Conservation (phyloP, 2,113 vertebrate species). For the Corythaeola cristata region DNA sequence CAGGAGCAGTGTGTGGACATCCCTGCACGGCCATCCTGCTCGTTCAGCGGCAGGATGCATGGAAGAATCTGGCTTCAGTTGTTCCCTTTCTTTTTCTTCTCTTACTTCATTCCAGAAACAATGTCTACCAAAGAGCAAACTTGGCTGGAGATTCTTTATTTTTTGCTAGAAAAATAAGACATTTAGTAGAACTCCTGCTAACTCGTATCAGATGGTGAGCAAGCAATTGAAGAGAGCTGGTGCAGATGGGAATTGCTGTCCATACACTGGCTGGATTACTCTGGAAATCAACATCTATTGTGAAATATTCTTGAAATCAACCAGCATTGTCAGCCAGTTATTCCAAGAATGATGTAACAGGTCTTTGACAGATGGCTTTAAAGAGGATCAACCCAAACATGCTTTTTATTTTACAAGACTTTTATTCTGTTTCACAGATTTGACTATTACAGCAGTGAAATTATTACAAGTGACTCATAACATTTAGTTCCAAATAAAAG, state of each 20-base stretch:
- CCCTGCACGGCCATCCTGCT: not conserved
- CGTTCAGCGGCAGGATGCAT: rapidly evolving
- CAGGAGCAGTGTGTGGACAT: rapidly evolving
- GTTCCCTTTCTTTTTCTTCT: not conserved
- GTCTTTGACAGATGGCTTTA: not conserved
- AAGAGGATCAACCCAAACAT: constrained; percentile 27
- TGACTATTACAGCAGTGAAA: constrained; percentile 77
- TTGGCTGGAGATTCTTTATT: not conserved
- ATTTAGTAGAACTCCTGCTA: not conserved
- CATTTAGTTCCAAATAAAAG: constrained; percentile 69
- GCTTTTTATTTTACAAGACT: constrained; percentile 73
- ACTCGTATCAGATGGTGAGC: not conserved
- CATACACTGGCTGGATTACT: not conserved
- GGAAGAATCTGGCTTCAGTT: not conserved
- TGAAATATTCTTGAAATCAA: not conserved
- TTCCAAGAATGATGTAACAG: not conserved
- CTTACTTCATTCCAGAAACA: not conserved
- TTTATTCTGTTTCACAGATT: constrained; percentile 78
- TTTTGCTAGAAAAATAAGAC: not conserved
- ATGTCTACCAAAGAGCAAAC: not conserved
- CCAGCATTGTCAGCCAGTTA: not conserved
- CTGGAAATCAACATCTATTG: constrained; percentile 6
- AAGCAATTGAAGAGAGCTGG: not conserved
- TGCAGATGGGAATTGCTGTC: not conserved
- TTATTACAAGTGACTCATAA: constrained; percentile 74